A percentile compares a stretch with the other conserved stretches of the same genome.
phyloP scores from a whole-genome alignment of 2,888 invertebrate species.

The Sarcophaga caerulescens region DNA sequence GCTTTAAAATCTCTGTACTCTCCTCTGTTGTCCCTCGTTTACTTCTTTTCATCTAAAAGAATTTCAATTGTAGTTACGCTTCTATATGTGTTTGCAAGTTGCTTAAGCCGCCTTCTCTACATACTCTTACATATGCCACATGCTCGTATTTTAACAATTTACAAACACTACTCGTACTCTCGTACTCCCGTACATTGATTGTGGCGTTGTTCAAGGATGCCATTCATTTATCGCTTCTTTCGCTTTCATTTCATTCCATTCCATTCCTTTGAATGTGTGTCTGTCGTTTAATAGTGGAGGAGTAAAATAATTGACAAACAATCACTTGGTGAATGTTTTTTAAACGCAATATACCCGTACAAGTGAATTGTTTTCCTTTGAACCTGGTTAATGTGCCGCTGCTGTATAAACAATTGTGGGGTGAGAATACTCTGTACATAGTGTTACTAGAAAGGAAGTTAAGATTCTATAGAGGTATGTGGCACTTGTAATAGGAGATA shows the following conservation, averaged over 20 bases:
- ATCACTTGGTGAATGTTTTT: constrained; percentile 69
- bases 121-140: too few relatives aligned
- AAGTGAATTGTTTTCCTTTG: constrained; percentile 61
- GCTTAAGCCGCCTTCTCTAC: constrained; percentile 37
- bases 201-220: constrained; percentile 46
- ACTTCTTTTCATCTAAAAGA: constrained; percentile 33
- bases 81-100: constrained; percentile 35
- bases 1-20: constrained; percentile 47
- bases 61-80: constrained; percentile 56
- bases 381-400: constrained; percentile 49
- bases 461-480: too few relatives aligned
- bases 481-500: too few relatives aligned
- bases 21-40: background rate
- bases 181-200: constrained; percentile 31
- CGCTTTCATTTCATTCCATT: constrained; percentile 33
- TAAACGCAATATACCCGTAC: constrained; percentile 36
- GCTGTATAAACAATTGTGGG: background rate
- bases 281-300: constrained; percentile 59
- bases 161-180: too few relatives aligned
- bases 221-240: constrained; percentile 58
- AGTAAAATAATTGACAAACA: constrained; percentile 72
- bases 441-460: too few relatives aligned
- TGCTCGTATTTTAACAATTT: too few relatives aligned
- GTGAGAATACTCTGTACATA: too few relatives aligned
- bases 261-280: background rate